These are phyloP conservation scores for Novumbra hubbsi DNA, from an alignment of 2,797 vertebrate genomes.

Conservation along the genomic window DNA sequence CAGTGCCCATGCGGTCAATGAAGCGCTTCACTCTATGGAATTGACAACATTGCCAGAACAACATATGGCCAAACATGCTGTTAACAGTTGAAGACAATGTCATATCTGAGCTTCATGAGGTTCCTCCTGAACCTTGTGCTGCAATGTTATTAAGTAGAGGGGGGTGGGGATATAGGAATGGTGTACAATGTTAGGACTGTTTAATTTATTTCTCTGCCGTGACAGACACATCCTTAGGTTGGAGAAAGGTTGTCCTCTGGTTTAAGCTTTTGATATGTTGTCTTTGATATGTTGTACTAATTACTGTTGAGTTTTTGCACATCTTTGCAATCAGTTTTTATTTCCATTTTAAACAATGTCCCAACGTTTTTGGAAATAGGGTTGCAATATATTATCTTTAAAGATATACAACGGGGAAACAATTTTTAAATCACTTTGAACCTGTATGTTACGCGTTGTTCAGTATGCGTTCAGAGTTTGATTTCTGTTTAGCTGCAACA, in stretches of 20 bases:
- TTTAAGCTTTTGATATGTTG: too few relatives aligned
- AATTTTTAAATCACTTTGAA: too few relatives aligned
- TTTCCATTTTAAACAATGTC: too few relatives aligned
- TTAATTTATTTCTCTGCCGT: not conserved
- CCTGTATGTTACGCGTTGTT: too few relatives aligned
- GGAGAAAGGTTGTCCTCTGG: not conserved
- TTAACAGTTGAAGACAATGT: not conserved
- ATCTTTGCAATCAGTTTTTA: too few relatives aligned
- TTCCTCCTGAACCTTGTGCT: not conserved
- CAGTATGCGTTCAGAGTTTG: too few relatives aligned
- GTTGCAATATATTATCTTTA: too few relatives aligned
- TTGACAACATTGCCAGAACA: not conserved
- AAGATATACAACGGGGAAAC: too few relatives aligned
- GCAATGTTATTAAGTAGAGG: not conserved
- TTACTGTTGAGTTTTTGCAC: too few relatives aligned
- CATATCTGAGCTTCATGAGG: not conserved
- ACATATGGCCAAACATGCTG: not conserved
- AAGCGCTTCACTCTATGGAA: not conserved
- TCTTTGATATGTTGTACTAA: too few relatives aligned
- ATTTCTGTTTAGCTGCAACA: too few relatives aligned
- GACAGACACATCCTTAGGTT: not conserved
- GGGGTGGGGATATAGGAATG: not conserved
- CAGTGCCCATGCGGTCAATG: not conserved
- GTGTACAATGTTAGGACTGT: not conserved
- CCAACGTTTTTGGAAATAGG: too few relatives aligned